Evolutionary conservation across 92 coral and sea anemone genomes (phyloP), one percentile per base, ranked within the genome.

Genomic region (Galaxea fascicularis): DNA sequence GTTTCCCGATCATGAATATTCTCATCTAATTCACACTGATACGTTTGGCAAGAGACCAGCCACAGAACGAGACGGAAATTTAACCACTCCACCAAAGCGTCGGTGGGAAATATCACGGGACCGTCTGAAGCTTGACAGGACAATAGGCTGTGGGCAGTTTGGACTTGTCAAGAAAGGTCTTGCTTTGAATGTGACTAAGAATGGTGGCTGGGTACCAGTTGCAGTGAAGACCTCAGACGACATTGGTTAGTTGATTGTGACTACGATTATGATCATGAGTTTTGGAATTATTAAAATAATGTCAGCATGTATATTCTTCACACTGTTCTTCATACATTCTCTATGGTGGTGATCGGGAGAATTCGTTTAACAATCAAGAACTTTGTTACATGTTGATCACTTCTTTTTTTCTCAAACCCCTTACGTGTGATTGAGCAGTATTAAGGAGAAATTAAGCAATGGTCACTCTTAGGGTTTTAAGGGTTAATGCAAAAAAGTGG

Each of bases 31-130:
- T 53, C 79, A 58, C 64, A 57, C 74, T 27, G 74, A 77, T 20
- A 1, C 82, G 31, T 28, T 17, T 0, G 15, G 0, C 69, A 41
- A 59, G 10, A 78, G 72, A 8, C 60, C 9, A 52, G 1, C 60
- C 4, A 12, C 22, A 9, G 35, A 18, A 45, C 28, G 15, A 22
- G 18, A 78, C 46, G 29, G 39, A 45, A 15, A 41, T 49, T 66
- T 13, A 13, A 26, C 22, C 5, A 29, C 26, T 47, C 46, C 74
- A 10, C 15, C 59, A 5, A 27, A 39, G 8, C 25, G 62, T 13
- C 30, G 65, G 17, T 79, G 84, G 84, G 84, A 79, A 30, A 79
- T 79, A 22, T 51, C 84, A 5, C 73, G 74, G 26, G 45, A 67
- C 29, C 27, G 74, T 47, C 64, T 79, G 2, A 65, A 31, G 18